These are phyloP conservation scores for Cosmopolites sordidus DNA, from an alignment of 2,888 invertebrate genomes.

Conservation along the genomic window DNA sequence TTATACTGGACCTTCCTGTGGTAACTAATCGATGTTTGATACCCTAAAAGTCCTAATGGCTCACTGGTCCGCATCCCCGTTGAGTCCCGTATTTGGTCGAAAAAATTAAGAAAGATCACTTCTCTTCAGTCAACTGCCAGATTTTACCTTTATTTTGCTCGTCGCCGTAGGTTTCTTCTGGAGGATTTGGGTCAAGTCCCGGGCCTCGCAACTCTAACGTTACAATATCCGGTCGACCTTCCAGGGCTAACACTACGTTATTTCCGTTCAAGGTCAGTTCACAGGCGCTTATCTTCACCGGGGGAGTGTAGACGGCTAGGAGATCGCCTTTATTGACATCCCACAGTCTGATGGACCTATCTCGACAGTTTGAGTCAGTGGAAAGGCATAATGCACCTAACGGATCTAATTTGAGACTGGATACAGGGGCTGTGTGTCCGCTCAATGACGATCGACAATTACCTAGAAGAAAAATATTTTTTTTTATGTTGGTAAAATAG, in stretches of 20 bases:
- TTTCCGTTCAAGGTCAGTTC: slow-evolving; percentile 72
- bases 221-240: slow-evolving; percentile 61
- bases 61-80: background rate
- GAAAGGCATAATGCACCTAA: slow-evolving; percentile 71
- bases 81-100: slow-evolving; percentile 1
- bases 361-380: slow-evolving; percentile 65
- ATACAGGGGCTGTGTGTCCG: slow-evolving; percentile 76
- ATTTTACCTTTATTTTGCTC: slow-evolving; percentile 56
- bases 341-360: slow-evolving; percentile 76
- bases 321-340: slow-evolving; percentile 72
- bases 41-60: background rate
- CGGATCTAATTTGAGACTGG: slow-evolving; percentile 67
- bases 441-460: slow-evolving; percentile 72
- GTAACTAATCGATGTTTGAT: background rate
- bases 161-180: slow-evolving; percentile 49
- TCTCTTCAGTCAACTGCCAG: slow-evolving; percentile 55
- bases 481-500: too few relatives aligned
- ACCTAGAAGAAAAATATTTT: slow-evolving; percentile 52
- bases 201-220: slow-evolving; percentile 59
- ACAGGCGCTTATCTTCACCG: slow-evolving; percentile 68
- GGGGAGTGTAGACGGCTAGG: slow-evolving; percentile 75
- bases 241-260: slow-evolving; percentile 64
- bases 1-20: too few relatives aligned
- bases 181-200: slow-evolving; percentile 32
- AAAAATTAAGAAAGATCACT: slow-evolving; percentile 36